Evolutionary conservation across 2,113 vertebrate species (phyloP), one percentile per base, ranked within the genome.

Genomic region (Passer domesticus): DNA sequence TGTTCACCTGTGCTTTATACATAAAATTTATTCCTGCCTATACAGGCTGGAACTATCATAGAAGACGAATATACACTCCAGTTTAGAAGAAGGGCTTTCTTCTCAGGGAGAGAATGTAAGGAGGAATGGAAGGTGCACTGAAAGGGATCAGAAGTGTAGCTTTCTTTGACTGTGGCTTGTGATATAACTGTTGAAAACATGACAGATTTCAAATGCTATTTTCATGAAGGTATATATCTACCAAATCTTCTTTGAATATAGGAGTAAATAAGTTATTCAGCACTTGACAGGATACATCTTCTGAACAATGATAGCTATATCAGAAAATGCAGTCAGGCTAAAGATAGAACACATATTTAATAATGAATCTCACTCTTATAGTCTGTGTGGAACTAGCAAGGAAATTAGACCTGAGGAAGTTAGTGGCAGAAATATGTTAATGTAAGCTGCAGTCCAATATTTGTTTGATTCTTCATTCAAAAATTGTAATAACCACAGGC

Each of bases 21-120:
- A 75, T 44, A n/a, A 9, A 83, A 24, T 18, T 77, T 59, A 35
- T 62, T 75, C 53, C 53, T 58, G 7, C 13, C 3, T 76, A 13
- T 59, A n/a, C 9, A 80, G 16, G 15, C 11, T 49, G 12, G 11
- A 43, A 17, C 6, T 63, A 2, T 35, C 75, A 10, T 4, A 62
- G 14, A 21, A 83, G 8, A 58, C 28, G 27, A 70, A 35, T 0
- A 0, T 12, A 22, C 3, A 5, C 8, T 55, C 15, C 35, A 39
- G 6, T 44, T 11, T 83, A 53, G 43, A 85, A 33, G 15, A 46
- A 80, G 7, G 1, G 3, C 33, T 89, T 86, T 35, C 10, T 25
- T 81, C 8, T 50, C 7, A 16, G 15, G 2, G 3, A 11, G 10
- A 66, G 13, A 49, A 46, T 2, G 3, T 15, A 53, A 68, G 9